Evolutionary conservation across 2,113 vertebrate genomes (phyloP).

Genomic region (Acrocephalus kingi): DNA sequence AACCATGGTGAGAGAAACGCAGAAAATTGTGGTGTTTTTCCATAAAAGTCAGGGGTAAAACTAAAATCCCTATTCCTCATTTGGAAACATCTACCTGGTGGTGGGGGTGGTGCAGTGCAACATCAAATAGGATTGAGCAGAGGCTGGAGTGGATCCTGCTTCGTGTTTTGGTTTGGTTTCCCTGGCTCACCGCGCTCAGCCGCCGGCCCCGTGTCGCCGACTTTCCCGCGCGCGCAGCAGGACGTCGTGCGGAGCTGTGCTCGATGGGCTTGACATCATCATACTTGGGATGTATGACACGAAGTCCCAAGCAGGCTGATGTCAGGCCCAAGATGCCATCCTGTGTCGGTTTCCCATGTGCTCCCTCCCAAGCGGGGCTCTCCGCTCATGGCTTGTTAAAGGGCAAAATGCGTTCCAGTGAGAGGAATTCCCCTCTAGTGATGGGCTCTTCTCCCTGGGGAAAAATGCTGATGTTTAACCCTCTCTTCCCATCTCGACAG

Average conservation of each 20-base stretch:
- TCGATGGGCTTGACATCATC: conserved; percentile 78
- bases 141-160: background rate
- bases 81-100: background rate
- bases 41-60: background rate
- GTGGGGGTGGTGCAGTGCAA: background rate
- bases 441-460: background rate
- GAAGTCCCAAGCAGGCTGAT: conserved; percentile 75
- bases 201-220: background rate
- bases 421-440: background rate
- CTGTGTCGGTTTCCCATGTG: conserved; percentile 61
- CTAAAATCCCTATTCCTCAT: background rate
- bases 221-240: conserved; percentile 24
- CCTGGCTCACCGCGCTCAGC: background rate
- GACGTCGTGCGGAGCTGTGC: conserved; percentile 70
- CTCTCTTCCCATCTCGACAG: conserved; percentile 55
- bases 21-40: background rate
- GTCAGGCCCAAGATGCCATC: conserved; percentile 76
- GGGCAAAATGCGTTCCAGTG: background rate
- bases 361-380: background rate
- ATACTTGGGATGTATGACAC: conserved; percentile 77
- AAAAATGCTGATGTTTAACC: background rate
- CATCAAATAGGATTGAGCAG: background rate
- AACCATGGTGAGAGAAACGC: background rate
- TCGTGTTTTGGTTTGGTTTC: background rate
- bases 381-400: conserved; percentile 31